Conservation (phyloP, 2,888 invertebrate genomes). For the Drosophila vallismaia region DNA sequence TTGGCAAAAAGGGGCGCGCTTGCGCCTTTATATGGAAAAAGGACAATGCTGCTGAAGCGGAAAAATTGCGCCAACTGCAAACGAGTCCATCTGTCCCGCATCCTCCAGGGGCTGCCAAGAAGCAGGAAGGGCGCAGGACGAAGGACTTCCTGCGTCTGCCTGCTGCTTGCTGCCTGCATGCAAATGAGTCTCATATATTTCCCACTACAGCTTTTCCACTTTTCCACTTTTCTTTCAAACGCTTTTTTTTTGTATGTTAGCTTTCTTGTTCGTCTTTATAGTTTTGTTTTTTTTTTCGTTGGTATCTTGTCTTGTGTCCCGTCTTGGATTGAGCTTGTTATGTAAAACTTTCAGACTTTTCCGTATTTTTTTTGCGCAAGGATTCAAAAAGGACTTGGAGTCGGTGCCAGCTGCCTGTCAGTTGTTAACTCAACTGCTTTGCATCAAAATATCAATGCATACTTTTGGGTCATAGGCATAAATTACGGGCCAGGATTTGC, state of each 20-base stretch:
- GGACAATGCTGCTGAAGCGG: slow-evolving; percentile 20
- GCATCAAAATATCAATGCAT: slow-evolving; percentile 73
- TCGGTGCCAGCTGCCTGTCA: slow-evolving; percentile 46
- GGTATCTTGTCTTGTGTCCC: slow-evolving; percentile 39
- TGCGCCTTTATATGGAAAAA: slow-evolving; percentile 45
- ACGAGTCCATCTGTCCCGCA: slow-evolving; percentile 42
- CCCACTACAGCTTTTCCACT: slow-evolving; percentile 4
- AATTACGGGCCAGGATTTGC: slow-evolving; percentile 56
- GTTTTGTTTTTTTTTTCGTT: slow-evolving; percentile 16
- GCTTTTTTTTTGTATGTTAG: slow-evolving; percentile 8
- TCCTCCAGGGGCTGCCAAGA: slow-evolving; percentile 20
- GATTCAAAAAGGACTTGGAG: slow-evolving; percentile 1
- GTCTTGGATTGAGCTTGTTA: slow-evolving; percentile 49
- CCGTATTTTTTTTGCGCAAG: slow-evolving; percentile 26
- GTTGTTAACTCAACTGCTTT: slow-evolving; percentile 71
- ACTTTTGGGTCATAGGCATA: slow-evolving; percentile 57
- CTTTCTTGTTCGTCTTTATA: slow-evolving; percentile 19
- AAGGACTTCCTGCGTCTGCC: slow-evolving; percentile 26
- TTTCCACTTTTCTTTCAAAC: not conserved
- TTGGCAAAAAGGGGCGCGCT: slow-evolving; percentile 49
- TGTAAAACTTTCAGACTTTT: slow-evolving; percentile 53
- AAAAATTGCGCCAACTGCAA: slow-evolving; percentile 70
- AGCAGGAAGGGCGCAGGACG: not conserved
- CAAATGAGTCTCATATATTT: slow-evolving; percentile 70
- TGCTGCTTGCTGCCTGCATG: slow-evolving; percentile 49